Base-by-base conservation (phyloP, 2,113 vertebrate species). In the Climacteris rufus region DNA sequence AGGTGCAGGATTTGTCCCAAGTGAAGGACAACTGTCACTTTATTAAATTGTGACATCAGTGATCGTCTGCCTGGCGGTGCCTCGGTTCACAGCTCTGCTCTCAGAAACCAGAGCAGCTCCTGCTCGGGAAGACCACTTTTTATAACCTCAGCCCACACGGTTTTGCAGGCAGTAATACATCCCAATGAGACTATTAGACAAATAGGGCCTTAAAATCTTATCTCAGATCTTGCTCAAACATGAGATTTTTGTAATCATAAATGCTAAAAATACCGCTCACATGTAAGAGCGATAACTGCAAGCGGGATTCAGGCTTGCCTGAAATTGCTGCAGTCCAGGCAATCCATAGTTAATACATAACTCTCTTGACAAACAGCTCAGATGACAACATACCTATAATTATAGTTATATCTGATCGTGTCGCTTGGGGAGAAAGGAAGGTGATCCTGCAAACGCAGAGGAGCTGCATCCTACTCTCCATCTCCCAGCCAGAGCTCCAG, bases 171-270 rank as follows among this genome's bases (percentile, higher is more conserved):
- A 0, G 92, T 83, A 95, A 84, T 95, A 70, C 82, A 92, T 94
- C 93, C 92, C 93, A 94, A 83, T 2, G 88, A 95, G 93, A 86
- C 85, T 68, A 87, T 94, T 96, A 96, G 77, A 94, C 82, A 95
- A 97, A 91, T 74, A 88, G 39, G 74, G 75, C 49, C 79, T 94
- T 93, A 93, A 95, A 92, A 93, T 83, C 82, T 90, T 91, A 83
- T 89, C 86, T 96, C 83, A 97, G 78, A 87, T 94, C 91, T 96
- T 79, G 86, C 81, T 93, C 64, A 83, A 89, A 93, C 87, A 69
- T 13, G 72, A 89, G 66, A 86, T 84, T 93, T 94, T 96, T 90
- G 69, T 61, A 95, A 93, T 96, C 93, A 92, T 95, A 96, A 95
- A 86, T 92, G 77, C 69, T 93, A 92, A 94, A 97, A 94, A 94